A percentile compares a stretch with the other conserved stretches of the same genome.
phyloP scores from a whole-genome alignment of 2,797 vertebrate species.

The Coregonus ussuriensis region DNA sequence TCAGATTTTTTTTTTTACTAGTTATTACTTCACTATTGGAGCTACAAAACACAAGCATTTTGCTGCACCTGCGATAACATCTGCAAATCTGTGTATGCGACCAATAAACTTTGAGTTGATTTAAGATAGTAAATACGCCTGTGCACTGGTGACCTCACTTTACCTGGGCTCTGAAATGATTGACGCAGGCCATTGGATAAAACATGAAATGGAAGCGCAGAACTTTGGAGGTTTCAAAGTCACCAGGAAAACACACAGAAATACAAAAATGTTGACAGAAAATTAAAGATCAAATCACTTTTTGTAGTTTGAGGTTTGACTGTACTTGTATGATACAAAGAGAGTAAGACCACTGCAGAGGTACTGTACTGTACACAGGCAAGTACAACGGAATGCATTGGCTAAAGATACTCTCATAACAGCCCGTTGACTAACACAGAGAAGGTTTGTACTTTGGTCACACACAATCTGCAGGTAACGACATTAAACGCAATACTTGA shows the following conservation, averaged over 20 bases:
- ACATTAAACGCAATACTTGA: neutral
- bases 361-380: neutral
- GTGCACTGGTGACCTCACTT: neutral
- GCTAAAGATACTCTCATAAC: neutral
- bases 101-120: too few relatives aligned
- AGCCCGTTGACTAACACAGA: neutral
- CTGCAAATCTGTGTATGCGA: too few relatives aligned
- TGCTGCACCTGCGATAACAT: too few relatives aligned
- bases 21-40: too few relatives aligned
- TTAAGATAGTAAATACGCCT: too few relatives aligned
- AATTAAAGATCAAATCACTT: neutral
- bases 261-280: constrained; percentile 26
- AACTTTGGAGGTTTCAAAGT: constrained; percentile 4
- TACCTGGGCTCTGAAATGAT: neutral
- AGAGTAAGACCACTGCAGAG: constrained; percentile 12
- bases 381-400: neutral
- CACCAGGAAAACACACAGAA: constrained; percentile 41
- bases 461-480: neutral
- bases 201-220: constrained; percentile 22
- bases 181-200: constrained; percentile 2
- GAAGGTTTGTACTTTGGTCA: constrained; percentile 26
- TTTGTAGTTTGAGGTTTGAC: constrained; percentile 13
- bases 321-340: neutral
- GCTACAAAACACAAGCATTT: too few relatives aligned
- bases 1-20: too few relatives aligned